Evolutionary conservation across 2,113 vertebrate genomes (phyloP), one percentile per base, ranked within the genome.

Genomic region (Ceuthmochares aereus): DNA sequence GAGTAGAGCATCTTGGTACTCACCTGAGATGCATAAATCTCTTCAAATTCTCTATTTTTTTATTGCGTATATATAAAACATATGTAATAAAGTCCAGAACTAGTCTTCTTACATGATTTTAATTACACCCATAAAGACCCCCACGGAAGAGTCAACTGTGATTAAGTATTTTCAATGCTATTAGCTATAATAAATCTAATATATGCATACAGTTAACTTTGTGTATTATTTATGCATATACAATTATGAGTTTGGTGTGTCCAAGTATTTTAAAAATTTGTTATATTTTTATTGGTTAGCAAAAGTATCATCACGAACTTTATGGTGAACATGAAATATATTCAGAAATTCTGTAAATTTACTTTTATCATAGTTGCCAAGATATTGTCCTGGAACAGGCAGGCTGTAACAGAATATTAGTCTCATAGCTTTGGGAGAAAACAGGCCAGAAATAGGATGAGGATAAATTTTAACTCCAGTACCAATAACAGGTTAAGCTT

Each of bases 21-120:
- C 78, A 92, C 14, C 32, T 78, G 85, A 93, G 88, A 92, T 74
- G n/a, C 27, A 96, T 87, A 93, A 92, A 87, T 95, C 54, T 94
- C 95, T 88, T 54, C 4, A 90, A 93, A 93, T 66, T 72, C 66
- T 92, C 34, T 87, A 94, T 88, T 94, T 9, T 91, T 91, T 97
- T 96, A 14, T 84, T 92, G 13, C 89, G 52, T 90, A 78, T 97
- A 96, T 97, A 97, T 97, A 97, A 96, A 96, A 91, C 59, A 72
- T 97, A 96, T 74, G 95, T 94, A 97, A 95, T 84, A 94, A 85
- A 74, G 52, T 95, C 75, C 64, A 95, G 78, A 96, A 87, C 8
- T 43, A 89, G 82, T 95, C 56, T 55, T 95, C 87, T 93, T 95
- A 93, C 68, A 60, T 86, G 27, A 47, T 95, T 96, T 88, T 97